Conservation (phyloP, 2,113 vertebrate genomes). For the human (Homo sapiens) region GRCh38 chr9:82543501-82544000, state of each 20-base stretch:
- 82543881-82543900: constrained; percentile 2
- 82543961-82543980: constrained; percentile 34
- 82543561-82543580: background rate
- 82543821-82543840: background rate
- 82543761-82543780: background rate
- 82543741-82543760: background rate
- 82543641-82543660: background rate
- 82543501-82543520: background rate
- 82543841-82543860: constrained; percentile 7
- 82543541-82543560: background rate
- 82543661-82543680: background rate
- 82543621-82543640: background rate
- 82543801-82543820: constrained; percentile 13
- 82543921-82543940: constrained; percentile 14
- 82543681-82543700: background rate
- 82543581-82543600: background rate
- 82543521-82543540: background rate
- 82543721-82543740: background rate
- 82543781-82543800: background rate
- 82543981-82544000: background rate
- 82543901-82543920: background rate
- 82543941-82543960: constrained; percentile 22
- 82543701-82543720: background rate
- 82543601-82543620: background rate
- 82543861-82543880: constrained; percentile 29